Base-by-base conservation (phyloP, 2,888 invertebrate species). In the Epinotia ramella region DNA sequence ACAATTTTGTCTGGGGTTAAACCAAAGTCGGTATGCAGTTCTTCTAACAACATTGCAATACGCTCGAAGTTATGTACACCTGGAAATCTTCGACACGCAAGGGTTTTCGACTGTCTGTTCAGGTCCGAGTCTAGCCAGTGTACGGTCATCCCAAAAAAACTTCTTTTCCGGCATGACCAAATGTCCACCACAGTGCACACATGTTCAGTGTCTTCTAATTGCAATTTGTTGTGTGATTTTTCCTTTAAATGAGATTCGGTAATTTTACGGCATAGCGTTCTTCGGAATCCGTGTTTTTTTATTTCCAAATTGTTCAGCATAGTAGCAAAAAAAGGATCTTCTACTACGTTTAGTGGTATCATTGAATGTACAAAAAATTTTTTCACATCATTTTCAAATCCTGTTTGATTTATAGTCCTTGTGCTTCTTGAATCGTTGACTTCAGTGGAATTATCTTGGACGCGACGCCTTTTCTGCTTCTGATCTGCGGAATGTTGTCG, bases 1-100 rank as follows among this genome's bases (percentile, higher is more conserved):
- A 70, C 71, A 46, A 77, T 77, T 75, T 78, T 78, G 4, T 67
- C 73, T 49, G 67, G 56, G 67, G 68, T 67, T 57, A 78, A 64
- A 62, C 68, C 66, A 64, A 62, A 78, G 12, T 75, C 67, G 46
- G 64, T 67, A 65, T 76, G 70, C 49, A 78, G 75, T 68, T 78
- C 73, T 67, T 56, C 53, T 67, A 67, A 13, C 57, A 67, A 56
- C n/a, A 33, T 67, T 1, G 67, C 56, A 11, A 67, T 67, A 56
- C 67, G 33, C 28, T 67, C 67, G 18, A 40, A 67, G 16, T 56
- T 67, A 67, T 67, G 67, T 0, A 67, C 67, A 18, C 67, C 67
- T 18, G 67, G 1, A 53, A 67, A 67, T 56, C 67, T 67, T 2
- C 67, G 67, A 67, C 67, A 67, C 40, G 67, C 67, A 40, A 33